A percentile compares a stretch with the other conserved stretches of the same genome.
These are phyloP conservation scores for Falco rusticolus DNA, from an alignment of 2,797 vertebrate genomes.

Conservation along the genomic window DNA sequence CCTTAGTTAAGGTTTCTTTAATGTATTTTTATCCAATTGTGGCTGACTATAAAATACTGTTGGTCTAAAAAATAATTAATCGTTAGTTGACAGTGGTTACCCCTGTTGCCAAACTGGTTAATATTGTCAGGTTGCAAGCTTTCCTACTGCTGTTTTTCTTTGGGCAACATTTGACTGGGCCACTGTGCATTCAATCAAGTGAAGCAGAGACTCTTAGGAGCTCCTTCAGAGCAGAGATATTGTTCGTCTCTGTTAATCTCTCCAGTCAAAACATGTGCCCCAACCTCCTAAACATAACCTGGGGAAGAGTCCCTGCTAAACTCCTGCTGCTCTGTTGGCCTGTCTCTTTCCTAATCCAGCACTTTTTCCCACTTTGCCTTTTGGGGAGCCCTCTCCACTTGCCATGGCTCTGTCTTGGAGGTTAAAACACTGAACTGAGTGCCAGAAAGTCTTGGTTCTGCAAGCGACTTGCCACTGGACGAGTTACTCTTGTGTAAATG, in stretches of 20 bases:
- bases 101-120: neutral
- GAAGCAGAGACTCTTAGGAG: neutral
- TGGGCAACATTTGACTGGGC: neutral
- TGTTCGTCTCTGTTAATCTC: neutral
- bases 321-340: neutral
- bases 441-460: neutral
- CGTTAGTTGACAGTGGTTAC: conserved; percentile 17
- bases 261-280: neutral
- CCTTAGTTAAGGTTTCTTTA: conserved; percentile 21
- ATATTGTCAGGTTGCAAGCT: neutral
- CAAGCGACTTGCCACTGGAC: neutral
- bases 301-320: neutral
- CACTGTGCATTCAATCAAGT: neutral
- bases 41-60: neutral
- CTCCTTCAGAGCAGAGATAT: neutral
- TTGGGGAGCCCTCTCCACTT: neutral
- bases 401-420: neutral
- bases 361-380: neutral
- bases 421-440: neutral
- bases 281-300: neutral
- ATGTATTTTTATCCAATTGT: conserved; percentile 37
- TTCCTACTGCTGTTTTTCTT: neutral
- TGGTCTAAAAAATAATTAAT: conserved; percentile 20
- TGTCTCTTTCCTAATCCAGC: neutral
- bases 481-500: neutral